Base-by-base conservation (phyloP, 1,140 invertebrate genomes). In the Lepidurus arcticus region DNA sequence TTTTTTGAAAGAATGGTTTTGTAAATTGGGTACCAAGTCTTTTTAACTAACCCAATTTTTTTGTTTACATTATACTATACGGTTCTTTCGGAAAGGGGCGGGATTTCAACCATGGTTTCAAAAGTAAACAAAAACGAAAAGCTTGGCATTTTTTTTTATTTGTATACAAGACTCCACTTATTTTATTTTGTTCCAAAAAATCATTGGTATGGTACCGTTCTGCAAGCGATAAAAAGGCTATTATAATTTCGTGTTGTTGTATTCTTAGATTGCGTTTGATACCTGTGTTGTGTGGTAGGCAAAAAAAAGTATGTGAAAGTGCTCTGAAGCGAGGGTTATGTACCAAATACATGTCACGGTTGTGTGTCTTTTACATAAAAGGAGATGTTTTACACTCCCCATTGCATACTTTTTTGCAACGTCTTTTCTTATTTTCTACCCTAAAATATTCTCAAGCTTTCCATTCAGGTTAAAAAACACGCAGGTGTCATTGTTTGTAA, bases 1-100 rank as follows among this genome's bases (percentile, higher is more conserved):
- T 34, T 34, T 34, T 34, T 34, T 34, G 34, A 34, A 34, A 34
- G 34, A 34, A 34, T 34, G 34, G 34, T 34, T 65, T 65, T 65
- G 53, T 65, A 65, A 34, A 65, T 65, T 65, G 53, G 53, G 53
- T 65, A 65, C 53, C 53, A 65, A 65, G 53, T 65, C 53, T 65
- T 65, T 65, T 65, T 65, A 65, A 65, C 53, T 65, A 65, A 65
- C 53, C 53, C 53, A 65, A 65, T 65, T 65, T 65, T 65, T 65
- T 16, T 34, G 34, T 34, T 34, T 34, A 34, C 34, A 34, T 34
- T 65, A 65, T 65, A 65, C 21, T 65, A 21, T 16, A 21, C 16
- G 53, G 53, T 65, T 65, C 21, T 65, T 65, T 65, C 21, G 53
- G 53, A 65, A 65, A 65, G 53, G 6, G 21, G 16, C 16, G 21